phyloP scores from a whole-genome alignment of 2,797 vertebrate species.

The Pseudochirops cupreus region DNA sequence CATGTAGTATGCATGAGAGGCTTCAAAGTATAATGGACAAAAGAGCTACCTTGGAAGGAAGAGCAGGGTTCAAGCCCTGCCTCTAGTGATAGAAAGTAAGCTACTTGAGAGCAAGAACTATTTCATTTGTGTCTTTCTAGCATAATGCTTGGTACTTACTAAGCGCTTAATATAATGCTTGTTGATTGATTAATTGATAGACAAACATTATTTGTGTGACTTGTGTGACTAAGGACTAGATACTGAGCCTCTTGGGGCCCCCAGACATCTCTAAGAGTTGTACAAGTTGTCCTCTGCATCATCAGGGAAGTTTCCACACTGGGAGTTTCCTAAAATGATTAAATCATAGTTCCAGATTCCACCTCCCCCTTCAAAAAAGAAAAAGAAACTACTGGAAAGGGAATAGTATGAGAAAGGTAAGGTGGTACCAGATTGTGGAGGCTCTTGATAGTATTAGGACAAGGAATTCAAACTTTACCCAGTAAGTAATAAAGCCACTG shows the following conservation, averaged over 20 bases:
- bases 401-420: not conserved
- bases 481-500: not conserved
- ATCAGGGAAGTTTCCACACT: not conserved
- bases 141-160: not conserved
- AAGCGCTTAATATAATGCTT: not conserved
- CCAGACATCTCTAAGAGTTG: not conserved
- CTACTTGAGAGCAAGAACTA: not conserved
- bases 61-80: not conserved
- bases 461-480: not conserved
- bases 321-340: not conserved
- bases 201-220: not conserved
- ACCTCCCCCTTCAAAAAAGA: not conserved
- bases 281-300: not conserved
- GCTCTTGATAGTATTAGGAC: not conserved
- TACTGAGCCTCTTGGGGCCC: not conserved
- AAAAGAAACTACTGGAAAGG: not conserved
- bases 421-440: not conserved
- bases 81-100: not conserved
- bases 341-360: not conserved
- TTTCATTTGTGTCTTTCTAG: not conserved
- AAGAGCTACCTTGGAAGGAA: not conserved
- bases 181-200: not conserved
- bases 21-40: not conserved
- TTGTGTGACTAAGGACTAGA: not conserved
- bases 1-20: not conserved